phyloP scores from a whole-genome alignment of 1,140 invertebrate species.

The Cotesia vestalis region DNA sequence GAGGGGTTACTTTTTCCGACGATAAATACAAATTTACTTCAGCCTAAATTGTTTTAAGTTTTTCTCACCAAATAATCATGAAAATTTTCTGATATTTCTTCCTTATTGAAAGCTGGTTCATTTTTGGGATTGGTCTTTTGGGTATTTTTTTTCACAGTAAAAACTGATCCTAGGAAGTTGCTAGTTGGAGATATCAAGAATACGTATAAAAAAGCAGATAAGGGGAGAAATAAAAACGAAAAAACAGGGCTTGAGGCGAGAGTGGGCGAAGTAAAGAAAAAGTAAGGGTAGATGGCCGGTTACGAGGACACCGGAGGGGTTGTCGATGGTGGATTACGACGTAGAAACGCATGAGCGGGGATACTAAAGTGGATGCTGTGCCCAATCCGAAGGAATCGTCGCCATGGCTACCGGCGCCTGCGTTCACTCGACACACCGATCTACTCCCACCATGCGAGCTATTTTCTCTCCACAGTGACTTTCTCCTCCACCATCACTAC shows the following conservation, averaged over 20 bases:
- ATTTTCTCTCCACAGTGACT: slow-evolving; percentile 23
- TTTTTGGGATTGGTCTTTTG: too few species aligned
- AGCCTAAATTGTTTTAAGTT: not conserved
- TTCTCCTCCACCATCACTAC: not conserved
- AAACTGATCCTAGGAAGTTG: too few species aligned
- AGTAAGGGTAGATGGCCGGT: slow-evolving; percentile 38
- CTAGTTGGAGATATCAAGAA: not conserved
- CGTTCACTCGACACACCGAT: slow-evolving; percentile 51
- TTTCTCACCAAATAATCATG: too few species aligned
- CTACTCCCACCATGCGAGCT: slow-evolving; percentile 31
- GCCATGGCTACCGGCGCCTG: slow-evolving; percentile 63
- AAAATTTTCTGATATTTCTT: too few species aligned
- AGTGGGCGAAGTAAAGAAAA: slow-evolving; percentile 31
- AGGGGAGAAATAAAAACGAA: not conserved
- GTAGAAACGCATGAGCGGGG: slow-evolving; percentile 49
- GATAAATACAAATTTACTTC: not conserved
- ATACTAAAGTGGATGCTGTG: slow-evolving; percentile 62
- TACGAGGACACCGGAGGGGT: slow-evolving; percentile 48
- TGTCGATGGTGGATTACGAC: slow-evolving; percentile 61
- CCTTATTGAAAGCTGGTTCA: too few species aligned
- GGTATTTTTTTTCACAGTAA: too few species aligned
- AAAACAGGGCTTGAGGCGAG: not conserved
- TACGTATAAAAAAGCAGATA: not conserved
- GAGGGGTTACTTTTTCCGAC: not conserved
- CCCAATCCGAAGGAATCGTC: slow-evolving; percentile 66